These are phyloP conservation scores for Callionymus lyra DNA, from an alignment of 2,113 vertebrate genomes.

Conservation along the genomic window DNA sequence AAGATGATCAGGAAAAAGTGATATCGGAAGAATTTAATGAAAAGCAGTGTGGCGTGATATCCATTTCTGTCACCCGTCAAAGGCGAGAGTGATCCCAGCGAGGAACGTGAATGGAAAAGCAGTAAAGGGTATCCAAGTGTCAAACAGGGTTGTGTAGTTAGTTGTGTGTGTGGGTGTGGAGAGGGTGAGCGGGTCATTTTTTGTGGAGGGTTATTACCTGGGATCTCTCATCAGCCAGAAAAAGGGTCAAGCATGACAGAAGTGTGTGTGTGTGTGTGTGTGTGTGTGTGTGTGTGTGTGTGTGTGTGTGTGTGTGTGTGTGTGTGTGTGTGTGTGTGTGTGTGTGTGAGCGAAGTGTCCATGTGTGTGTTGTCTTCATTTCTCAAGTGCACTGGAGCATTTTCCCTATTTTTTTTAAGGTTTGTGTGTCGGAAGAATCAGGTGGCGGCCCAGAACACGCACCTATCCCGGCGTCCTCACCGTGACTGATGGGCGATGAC, in stretches of 20 bases:
- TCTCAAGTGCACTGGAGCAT: conserved; percentile 55
- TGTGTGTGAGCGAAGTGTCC: conserved; percentile 2
- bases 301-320: conserved; percentile 14
- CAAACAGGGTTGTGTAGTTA: conserved; percentile 25
- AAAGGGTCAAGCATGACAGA: conserved; percentile 33
- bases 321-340: conserved; percentile 13
- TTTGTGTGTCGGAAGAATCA: conserved; percentile 32
- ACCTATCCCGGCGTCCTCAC: conserved; percentile 28
- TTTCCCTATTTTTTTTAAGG: conserved; percentile 22
- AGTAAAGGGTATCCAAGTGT: conserved; percentile 22
- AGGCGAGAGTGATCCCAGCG: not conserved
- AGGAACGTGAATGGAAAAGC: not conserved
- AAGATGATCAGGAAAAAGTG: too few species aligned
- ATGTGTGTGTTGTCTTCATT: conserved; percentile 30
- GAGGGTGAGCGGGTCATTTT: conserved; percentile 3
- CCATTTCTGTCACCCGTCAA: too few species aligned
- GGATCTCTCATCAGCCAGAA: conserved; percentile 29
- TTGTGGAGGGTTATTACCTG: conserved; percentile 12
- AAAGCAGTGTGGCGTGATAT: not conserved
- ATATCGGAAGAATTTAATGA: not conserved
- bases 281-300: conserved; percentile 14
- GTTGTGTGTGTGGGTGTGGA: conserved; percentile 15
- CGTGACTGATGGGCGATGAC: conserved; percentile 54
- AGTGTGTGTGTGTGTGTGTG: conserved; percentile 16
- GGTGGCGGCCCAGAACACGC: conserved; percentile 41